phyloP scores from a whole-genome alignment of 2,888 invertebrate genomes.

The Leucoma salicis region DNA sequence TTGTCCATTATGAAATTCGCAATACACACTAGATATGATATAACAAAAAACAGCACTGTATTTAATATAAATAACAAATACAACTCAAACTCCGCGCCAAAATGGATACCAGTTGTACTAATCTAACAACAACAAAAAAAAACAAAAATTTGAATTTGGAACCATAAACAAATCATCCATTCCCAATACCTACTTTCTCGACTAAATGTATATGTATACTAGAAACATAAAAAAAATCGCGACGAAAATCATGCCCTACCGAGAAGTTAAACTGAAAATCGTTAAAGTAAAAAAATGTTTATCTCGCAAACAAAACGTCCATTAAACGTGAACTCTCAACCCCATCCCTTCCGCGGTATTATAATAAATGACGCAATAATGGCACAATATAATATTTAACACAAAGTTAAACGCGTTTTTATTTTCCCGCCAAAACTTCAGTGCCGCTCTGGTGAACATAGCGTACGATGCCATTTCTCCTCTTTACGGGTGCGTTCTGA shows the following conservation, averaged over 20 bases:
- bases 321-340: slow-evolving; percentile 74
- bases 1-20: no score
- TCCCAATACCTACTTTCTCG: no score
- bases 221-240: slow-evolving; percentile 45
- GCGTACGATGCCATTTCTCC: slow-evolving; percentile 59
- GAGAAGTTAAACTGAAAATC: slow-evolving; percentile 62
- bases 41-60: no score
- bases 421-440: slow-evolving; percentile 73
- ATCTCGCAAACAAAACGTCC: slow-evolving; percentile 75
- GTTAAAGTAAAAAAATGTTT: slow-evolving; percentile 66
- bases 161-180: no score
- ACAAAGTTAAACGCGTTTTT: slow-evolving; percentile 81
- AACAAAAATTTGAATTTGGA: no score
- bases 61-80: no score
- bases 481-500: slow-evolving; percentile 60
- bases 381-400: slow-evolving; percentile 82
- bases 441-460: slow-evolving; percentile 57
- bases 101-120: no score
- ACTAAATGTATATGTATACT: slow-evolving; percentile 9
- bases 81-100: no score
- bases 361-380: slow-evolving; percentile 81
- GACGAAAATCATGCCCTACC: slow-evolving; percentile 60
- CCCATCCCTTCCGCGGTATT: slow-evolving; percentile 77
- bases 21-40: no score
- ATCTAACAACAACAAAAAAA: no score